A percentile compares a stretch with the other conserved stretches of the same genome.
Conservation (phyloP, 2,888 invertebrate genomes). For the Dione juno region DNA sequence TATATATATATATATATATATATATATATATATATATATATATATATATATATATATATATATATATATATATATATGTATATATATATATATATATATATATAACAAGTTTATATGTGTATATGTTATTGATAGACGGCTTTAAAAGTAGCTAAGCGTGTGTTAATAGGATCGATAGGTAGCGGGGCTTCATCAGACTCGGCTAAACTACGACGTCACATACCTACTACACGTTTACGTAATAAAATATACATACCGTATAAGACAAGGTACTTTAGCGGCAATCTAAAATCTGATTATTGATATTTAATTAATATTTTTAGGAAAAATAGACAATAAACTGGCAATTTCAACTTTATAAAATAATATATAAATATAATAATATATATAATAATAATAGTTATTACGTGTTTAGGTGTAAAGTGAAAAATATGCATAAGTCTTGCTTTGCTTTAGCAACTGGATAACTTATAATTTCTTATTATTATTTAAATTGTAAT, state of each 20-base stretch:
- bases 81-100: background rate
- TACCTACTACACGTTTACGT: constrained; percentile 27
- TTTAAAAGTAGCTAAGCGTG: constrained; percentile 58
- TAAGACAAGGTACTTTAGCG: background rate
- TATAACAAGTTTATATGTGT: background rate
- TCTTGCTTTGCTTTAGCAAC: no score
- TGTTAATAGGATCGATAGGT: constrained; percentile 73
- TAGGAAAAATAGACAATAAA: no score
- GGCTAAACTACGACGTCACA: constrained; percentile 70
- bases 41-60: background rate
- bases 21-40: background rate
- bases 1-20: background rate
- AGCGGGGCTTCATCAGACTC: constrained; percentile 74
- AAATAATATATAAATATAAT: no score
- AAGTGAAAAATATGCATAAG: no score
- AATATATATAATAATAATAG: no score
- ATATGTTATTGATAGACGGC: constrained; percentile 39
- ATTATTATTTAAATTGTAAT: no score
- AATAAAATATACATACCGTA: constrained; percentile 8
- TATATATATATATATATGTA: background rate
- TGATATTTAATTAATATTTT: no score
- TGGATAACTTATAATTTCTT: no score
- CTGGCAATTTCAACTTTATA: no score
- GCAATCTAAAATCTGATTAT: no score
- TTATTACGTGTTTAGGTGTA: no score